phyloP scores from a whole-genome alignment of 2,113 vertebrate genomes.

The Balaenoptera acutorostrata region DNA sequence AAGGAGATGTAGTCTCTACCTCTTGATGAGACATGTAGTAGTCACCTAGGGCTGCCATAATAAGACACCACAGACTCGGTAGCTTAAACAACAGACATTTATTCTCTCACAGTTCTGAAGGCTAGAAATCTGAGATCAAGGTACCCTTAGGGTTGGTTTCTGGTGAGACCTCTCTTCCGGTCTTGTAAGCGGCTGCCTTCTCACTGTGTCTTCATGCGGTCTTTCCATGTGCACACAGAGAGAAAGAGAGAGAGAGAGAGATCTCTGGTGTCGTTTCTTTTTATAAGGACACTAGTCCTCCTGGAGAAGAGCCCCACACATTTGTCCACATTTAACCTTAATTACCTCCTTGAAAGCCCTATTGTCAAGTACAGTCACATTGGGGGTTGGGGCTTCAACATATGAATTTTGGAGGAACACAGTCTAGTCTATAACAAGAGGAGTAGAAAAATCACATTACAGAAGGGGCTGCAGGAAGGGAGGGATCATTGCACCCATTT shows the following conservation, averaged over 20 bases:
- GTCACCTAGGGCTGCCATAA: background rate
- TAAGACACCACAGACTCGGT: background rate
- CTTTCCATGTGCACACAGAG: background rate
- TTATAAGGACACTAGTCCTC: background rate
- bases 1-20: background rate
- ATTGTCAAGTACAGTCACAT: background rate
- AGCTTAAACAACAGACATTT: background rate
- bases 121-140: background rate
- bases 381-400: background rate
- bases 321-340: background rate
- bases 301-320: background rate
- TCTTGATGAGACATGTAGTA: background rate
- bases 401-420: background rate
- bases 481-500: background rate
- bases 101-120: background rate
- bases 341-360: background rate
- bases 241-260: background rate
- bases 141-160: background rate
- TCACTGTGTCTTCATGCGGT: background rate
- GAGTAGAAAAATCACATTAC: background rate
- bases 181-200: background rate
- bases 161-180: background rate
- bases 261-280: background rate
- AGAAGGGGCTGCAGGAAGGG: rapidly evolving
- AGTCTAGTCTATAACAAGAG: background rate